Base-by-base conservation (phyloP, 2,113 vertebrate species). In the Rhombomys opimus region DNA sequence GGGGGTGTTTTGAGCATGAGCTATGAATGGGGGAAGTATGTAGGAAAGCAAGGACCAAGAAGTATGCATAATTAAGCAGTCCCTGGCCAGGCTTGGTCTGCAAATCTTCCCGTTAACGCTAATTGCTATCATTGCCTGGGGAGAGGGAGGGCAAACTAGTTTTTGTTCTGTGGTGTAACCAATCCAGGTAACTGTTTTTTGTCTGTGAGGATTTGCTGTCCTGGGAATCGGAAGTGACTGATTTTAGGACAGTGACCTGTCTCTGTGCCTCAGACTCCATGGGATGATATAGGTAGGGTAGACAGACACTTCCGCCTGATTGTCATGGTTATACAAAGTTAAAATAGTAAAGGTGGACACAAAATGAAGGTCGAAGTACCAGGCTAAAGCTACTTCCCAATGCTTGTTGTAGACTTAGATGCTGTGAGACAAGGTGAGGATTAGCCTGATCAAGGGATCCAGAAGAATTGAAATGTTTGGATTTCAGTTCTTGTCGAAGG, bases 401-500 rank as follows among this genome's bases (percentile, higher is more conserved):
- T 15, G 70, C 32, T 7, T 68, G 27, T 18, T 72, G 17, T 17
- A 72, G 70, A n/a, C 4, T 11, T 30, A 73, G 70, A 85, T 75
- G 25, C 46, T 54, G 32, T 52, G 41, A 38, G 22, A 75, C 50
- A 81, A 22, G 61, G n/a, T 32, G 90, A 87, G 63, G 18, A 94
- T 92, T 90, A 35, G 30, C 54, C 18, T 82, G 61, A 82, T n/a
- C 68, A 46, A 82, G 63, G 52, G 54, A 52, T 84, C 46, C 90
- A 32, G 23, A 94, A 32, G 23, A 94, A 94, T 12, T 78, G 78
- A n/a, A 90, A 92, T 77, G 46, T 76, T 76, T 92, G 12, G 80
- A 81, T 89, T 91, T 76, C 85, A 75, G 35, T 89, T 46, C 46
- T 46, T 92, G 67, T 91, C 75, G 30, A 96, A 91, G 35, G 27